A percentile compares a stretch with the other conserved stretches of the same genome.
These are phyloP conservation scores for Bufo bufo DNA, from an alignment of 2,113 vertebrate species.

Conservation along the genomic window DNA sequence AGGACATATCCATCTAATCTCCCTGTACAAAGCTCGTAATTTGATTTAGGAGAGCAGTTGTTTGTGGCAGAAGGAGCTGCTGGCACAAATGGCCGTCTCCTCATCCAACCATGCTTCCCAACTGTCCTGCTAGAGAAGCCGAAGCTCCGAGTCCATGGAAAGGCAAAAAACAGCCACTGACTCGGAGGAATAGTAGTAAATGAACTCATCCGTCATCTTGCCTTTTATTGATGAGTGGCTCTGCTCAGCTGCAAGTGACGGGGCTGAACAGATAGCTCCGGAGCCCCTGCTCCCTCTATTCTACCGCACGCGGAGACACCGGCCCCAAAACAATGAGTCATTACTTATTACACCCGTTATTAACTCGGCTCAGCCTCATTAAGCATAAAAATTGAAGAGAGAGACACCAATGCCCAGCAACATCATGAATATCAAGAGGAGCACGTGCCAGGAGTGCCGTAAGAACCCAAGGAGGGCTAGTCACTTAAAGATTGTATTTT, in stretches of 20 bases:
- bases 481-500: conserved; percentile 68
- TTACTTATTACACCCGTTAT: conserved; percentile 88
- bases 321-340: conserved; percentile 82
- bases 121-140: conserved; percentile 65
- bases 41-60: conserved; percentile 77
- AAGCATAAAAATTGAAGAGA: conserved; percentile 79
- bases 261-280: conserved; percentile 80
- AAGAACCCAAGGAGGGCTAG: not conserved
- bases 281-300: conserved; percentile 72
- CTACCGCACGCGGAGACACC: conserved; percentile 67
- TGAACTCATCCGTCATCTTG: conserved; percentile 85
- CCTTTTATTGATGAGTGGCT: conserved; percentile 86
- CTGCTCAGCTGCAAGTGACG: conserved; percentile 79
- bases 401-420: conserved; percentile 67
- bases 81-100: conserved; percentile 64
- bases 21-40: conserved; percentile 61
- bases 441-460: not conserved
- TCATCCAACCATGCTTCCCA: conserved; percentile 69
- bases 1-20: conserved; percentile 63
- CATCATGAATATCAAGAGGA: conserved; percentile 58
- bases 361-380: conserved; percentile 87
- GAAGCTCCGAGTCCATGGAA: conserved; percentile 67
- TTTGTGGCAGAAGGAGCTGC: conserved; percentile 74
- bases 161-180: conserved; percentile 69
- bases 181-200: conserved; percentile 83